Percentiles rank a stretch among this genome's conserved stretches.
phyloP scores from a whole-genome alignment of 2,113 vertebrate genomes.

The Solea solea region DNA sequence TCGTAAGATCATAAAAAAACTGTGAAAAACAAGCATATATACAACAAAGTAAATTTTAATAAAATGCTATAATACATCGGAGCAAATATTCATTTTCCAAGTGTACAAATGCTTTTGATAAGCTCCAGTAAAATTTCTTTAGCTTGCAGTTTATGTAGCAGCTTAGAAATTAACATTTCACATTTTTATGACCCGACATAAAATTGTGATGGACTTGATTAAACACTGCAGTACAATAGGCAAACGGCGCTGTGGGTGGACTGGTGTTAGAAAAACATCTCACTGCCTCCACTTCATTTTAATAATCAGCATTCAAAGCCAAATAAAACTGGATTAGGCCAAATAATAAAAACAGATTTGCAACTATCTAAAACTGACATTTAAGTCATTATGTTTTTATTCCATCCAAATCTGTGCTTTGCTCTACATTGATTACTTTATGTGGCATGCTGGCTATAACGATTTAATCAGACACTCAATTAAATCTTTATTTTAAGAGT shows the following conservation, averaged over 20 bases:
- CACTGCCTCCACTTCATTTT: constrained; percentile 24
- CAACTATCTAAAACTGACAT: constrained; percentile 13
- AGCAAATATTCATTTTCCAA: constrained; percentile 57
- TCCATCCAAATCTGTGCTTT: constrained; percentile 7
- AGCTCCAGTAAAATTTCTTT: constrained; percentile 18
- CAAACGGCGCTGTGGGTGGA: constrained; percentile 23
- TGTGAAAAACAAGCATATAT: constrained; percentile 18
- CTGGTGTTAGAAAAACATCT: constrained; percentile 2
- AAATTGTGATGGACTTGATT: constrained; percentile 29
- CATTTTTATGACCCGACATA: constrained; percentile 30
- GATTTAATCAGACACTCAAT: constrained; percentile 24
- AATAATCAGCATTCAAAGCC: constrained; percentile 11
- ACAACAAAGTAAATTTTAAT: constrained; percentile 77
- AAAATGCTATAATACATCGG: constrained; percentile 71
- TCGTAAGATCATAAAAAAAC: background rate
- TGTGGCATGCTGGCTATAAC: constrained; percentile 3
- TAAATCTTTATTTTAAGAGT: constrained; percentile 36
- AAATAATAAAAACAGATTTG: constrained; percentile 23
- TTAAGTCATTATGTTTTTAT: background rate
- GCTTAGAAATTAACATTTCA: constrained; percentile 38
- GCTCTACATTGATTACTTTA: constrained; percentile 15
- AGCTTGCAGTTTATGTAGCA: constrained; percentile 25
- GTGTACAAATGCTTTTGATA: constrained; percentile 32
- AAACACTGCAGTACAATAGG: constrained; percentile 41
- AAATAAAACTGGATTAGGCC: constrained; percentile 13